A percentile compares a stretch with the other conserved stretches of the same genome.
Conservation (phyloP, 2,113 vertebrate species). For the Chitala chitala region DNA sequence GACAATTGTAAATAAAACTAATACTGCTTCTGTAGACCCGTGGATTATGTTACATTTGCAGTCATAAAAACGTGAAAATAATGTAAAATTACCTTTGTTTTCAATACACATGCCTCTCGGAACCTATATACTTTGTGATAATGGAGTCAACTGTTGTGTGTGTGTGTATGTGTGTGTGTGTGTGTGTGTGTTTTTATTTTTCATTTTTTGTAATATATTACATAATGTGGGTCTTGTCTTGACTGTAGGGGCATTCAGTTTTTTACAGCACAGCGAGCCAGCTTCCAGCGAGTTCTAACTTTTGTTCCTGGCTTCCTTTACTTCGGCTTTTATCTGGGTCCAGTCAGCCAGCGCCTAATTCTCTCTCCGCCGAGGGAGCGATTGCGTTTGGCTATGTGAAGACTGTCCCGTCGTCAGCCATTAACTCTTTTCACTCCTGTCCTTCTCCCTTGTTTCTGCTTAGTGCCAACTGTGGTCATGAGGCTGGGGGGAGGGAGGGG, state of each 20-base stretch:
- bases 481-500: neutral
- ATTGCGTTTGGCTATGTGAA: slow-evolving; percentile 15
- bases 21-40: neutral
- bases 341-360: slow-evolving; percentile 57
- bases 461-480: neutral
- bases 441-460: neutral
- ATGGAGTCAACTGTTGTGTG: slow-evolving; percentile 40
- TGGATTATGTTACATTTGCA: too few relatives aligned
- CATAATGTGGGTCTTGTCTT: slow-evolving; percentile 46
- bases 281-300: slow-evolving; percentile 30
- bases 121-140: slow-evolving; percentile 35
- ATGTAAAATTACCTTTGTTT: slow-evolving; percentile 44
- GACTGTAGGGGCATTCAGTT: slow-evolving; percentile 20
- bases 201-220: slow-evolving; percentile 36
- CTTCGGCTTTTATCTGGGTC: slow-evolving; percentile 48
- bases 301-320: slow-evolving; percentile 44
- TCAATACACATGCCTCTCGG: slow-evolving; percentile 14
- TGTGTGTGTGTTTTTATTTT: too few relatives aligned
- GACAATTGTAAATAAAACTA: neutral
- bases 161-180: too few relatives aligned
- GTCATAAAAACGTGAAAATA: too few relatives aligned
- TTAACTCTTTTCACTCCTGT: slow-evolving; percentile 25
- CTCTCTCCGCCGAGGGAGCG: slow-evolving; percentile 28
- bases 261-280: slow-evolving; percentile 11
- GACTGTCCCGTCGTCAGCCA: slow-evolving; percentile 11